Percentiles rank a stretch among this genome's conserved stretches.
phyloP scores from a whole-genome alignment of 2,888 invertebrate species.

The Theretra japonica region DNA sequence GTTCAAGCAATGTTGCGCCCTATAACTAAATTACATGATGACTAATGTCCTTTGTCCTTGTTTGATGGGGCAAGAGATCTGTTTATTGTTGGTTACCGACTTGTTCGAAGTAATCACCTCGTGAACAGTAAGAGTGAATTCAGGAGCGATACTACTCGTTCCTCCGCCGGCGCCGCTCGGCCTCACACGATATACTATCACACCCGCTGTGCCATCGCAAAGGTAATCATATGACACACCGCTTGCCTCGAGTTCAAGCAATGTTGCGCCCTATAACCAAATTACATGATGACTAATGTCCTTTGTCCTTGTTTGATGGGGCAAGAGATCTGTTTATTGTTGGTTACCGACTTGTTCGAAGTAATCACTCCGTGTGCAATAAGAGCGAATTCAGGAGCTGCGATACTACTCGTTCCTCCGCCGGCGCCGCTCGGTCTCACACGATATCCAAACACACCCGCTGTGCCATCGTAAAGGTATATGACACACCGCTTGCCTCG shows the following conservation, averaged over 20 bases:
- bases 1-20: neutral
- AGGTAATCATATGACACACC: slow-evolving; percentile 15
- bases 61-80: neutral
- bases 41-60: neutral
- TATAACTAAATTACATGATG: neutral
- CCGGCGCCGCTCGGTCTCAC: slow-evolving; percentile 70
- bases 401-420: slow-evolving; percentile 63
- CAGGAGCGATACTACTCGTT: slow-evolving; percentile 54
- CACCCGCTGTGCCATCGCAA: slow-evolving; percentile 45
- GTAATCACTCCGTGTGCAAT: slow-evolving; percentile 46
- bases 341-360: neutral
- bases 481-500: neutral
- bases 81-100: neutral
- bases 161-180: slow-evolving; percentile 69
- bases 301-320: neutral
- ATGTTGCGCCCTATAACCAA: neutral
- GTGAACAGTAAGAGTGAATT: slow-evolving; percentile 41
- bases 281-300: neutral
- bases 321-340: neutral
- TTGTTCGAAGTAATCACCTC: slow-evolving; percentile 37
- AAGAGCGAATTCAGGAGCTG: slow-evolving; percentile 31
- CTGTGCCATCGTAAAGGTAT: slow-evolving; percentile 33
- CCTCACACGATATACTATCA: slow-evolving; percentile 59
- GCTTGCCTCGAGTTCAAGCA: neutral
- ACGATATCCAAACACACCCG: slow-evolving; percentile 54